Conservation (phyloP, 2,888 invertebrate genomes). For the Celastrina argiolus region DNA sequence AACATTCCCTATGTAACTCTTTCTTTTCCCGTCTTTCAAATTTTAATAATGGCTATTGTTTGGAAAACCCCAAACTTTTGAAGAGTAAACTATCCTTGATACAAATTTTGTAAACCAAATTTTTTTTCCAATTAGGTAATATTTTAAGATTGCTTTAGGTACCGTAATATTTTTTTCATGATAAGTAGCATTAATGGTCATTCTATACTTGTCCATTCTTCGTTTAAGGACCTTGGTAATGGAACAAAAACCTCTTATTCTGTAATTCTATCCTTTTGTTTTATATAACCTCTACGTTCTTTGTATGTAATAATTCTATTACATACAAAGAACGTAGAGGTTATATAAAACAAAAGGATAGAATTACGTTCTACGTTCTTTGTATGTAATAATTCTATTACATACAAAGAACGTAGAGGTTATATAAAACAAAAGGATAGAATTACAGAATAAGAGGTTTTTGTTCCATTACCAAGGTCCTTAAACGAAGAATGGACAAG, state of each 20-base stretch:
- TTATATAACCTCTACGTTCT: background rate
- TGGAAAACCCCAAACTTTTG: background rate
- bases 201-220: background rate
- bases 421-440: background rate
- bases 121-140: no score
- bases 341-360: no score
- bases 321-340: no score
- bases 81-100: background rate
- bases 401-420: background rate
- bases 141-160: no score
- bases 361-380: no score
- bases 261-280: background rate
- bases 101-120: no score
- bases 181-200: background rate
- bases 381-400: no score
- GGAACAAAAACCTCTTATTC: background rate
- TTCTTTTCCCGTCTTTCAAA: background rate
- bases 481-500: background rate
- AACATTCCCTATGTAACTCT: constrained; percentile 2
- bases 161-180: background rate
- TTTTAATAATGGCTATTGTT: background rate
- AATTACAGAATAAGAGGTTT: background rate
- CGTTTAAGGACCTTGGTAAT: background rate
- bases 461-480: background rate
- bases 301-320: no score